Evolutionary conservation across 2,797 vertebrate genomes (phyloP), one percentile per base, ranked within the genome.

Genomic region (Glossophaga mutica): DNA sequence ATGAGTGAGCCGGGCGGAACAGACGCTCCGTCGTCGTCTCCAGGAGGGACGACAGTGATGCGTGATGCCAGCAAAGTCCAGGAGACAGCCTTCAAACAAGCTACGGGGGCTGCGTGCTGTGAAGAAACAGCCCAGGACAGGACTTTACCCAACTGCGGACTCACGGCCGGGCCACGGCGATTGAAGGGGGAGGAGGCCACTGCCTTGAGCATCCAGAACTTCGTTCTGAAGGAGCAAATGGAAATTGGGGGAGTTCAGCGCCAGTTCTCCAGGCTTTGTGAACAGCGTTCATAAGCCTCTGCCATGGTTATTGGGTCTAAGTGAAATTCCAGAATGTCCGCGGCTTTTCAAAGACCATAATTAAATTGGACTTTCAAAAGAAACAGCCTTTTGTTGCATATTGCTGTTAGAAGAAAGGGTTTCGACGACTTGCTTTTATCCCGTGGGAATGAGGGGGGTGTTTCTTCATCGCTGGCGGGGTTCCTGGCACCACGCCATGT

Each of bases 311-410:
- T 3, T 32, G 74, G 32, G 50, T 84, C 92, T 94, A 52, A 82
- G 85, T 67, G 59, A 86, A 34, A 50, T 88, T 90, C 55, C 55
- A 52, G 87, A 71, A 50, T 15, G 44, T 2, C 24, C n/a, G 16
- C 42, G 22, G 29, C 34, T 78, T 92, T 78, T 57, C 94, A 93
- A 12, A 68, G 50, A 6, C 46, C 14, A 0, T 70, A 18, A 92
- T 91, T 83, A 48, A 73, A 59, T 15, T 50, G 89, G 46, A 32
- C 29, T 94, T 73, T 50, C 68, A 5, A 46, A 89, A 94, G 91
- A 71, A 90, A 81, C 19, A 87, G 59, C 50, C 37, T 65, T 96
- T 91, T 83, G 74, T 83, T 48, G 68, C 87, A 12, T 14, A 24
- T 8, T 4, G 8, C 65, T 3, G 5, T 71, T 34, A 46, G 74